Base-by-base conservation (phyloP, 2,797 vertebrate species). In the Gouania willdenowi region DNA sequence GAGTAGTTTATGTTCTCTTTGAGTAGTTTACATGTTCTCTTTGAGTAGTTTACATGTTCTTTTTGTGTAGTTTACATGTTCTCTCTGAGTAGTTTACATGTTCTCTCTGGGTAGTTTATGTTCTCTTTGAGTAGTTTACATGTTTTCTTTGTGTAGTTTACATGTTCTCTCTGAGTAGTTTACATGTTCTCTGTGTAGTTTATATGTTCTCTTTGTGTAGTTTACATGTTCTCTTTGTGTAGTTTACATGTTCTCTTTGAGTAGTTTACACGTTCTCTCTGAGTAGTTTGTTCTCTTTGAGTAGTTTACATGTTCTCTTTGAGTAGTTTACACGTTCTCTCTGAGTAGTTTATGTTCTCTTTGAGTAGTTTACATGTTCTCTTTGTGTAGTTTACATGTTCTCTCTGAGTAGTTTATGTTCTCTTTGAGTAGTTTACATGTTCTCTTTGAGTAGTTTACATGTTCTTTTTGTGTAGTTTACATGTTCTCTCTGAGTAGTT, bases 351-450 rank as follows among this genome's bases (percentile, higher is more conserved):
- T n/a, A n/a, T n/a, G n/a, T n/a, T 4, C 19, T 26, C 27, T 40
- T 3, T 41, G 10, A 33, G 12, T 41, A 41, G 5, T 5, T 32
- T 41, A 39, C 4, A 5, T 60, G 32, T 0, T 32, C 39, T n/a
- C 3, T 60, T 16, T 48, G 4, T 49, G 8, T 71, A 98, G 96
- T n/a, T n/a, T n/a, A n/a, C n/a, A n/a, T n/a, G n/a, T n/a, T n/a
- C n/a, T n/a, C n/a, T n/a, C n/a, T n/a, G n/a, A n/a, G n/a, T n/a
- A n/a, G n/a, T n/a, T n/a, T n/a, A n/a, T n/a, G n/a, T n/a, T 4
- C 19, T 26, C 27, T 40, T 3, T 41, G 10, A 33, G 12, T 41
- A 41, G 5, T 5, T 32, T 41, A 39, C 4, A 5, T 60, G 32
- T 0, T 32, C 39, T n/a, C 3, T 60, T 16, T 48, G 4, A 49